These are phyloP conservation scores for Tigriopus californicus DNA, from an alignment of 2,888 invertebrate genomes.

Conservation along the genomic window DNA sequence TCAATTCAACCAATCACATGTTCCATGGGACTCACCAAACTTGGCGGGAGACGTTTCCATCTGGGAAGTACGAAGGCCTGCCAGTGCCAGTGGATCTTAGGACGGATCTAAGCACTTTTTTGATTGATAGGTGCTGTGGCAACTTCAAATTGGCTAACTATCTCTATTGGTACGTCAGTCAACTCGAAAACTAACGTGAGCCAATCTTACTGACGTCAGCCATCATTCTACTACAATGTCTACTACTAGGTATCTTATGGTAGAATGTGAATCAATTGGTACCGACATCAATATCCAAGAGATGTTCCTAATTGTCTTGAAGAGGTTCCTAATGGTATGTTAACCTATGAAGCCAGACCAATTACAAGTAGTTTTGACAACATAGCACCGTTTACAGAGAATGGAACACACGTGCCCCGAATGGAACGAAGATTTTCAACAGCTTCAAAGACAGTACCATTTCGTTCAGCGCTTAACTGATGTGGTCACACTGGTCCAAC, in stretches of 20 bases:
- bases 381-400: too few relatives aligned
- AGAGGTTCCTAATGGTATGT: slow-evolving; percentile 6
- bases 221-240: not conserved
- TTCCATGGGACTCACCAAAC: too few relatives aligned
- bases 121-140: not conserved
- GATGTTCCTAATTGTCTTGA: slow-evolving; percentile 2
- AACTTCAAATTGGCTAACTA: not conserved
- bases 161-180: not conserved
- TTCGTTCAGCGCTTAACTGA: too few relatives aligned
- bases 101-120: not conserved
- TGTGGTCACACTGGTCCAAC: too few relatives aligned
- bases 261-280: slow-evolving; percentile 3
- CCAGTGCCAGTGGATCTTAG: too few relatives aligned
- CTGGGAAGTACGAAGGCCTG: too few relatives aligned
- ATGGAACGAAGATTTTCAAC: too few relatives aligned
- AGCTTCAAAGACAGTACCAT: too few relatives aligned
- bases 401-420: too few relatives aligned
- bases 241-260: slow-evolving; percentile 2
- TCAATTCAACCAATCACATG: too few relatives aligned
- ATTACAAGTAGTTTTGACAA: not conserved
- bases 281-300: not conserved
- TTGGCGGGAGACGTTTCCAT: too few relatives aligned
- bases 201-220: not conserved
- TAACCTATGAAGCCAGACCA: too few relatives aligned
- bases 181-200: not conserved